A percentile compares a stretch with the other conserved stretches of the same genome.
Conservation (phyloP, 2,888 invertebrate genomes). For the Morpho helenor region DNA sequence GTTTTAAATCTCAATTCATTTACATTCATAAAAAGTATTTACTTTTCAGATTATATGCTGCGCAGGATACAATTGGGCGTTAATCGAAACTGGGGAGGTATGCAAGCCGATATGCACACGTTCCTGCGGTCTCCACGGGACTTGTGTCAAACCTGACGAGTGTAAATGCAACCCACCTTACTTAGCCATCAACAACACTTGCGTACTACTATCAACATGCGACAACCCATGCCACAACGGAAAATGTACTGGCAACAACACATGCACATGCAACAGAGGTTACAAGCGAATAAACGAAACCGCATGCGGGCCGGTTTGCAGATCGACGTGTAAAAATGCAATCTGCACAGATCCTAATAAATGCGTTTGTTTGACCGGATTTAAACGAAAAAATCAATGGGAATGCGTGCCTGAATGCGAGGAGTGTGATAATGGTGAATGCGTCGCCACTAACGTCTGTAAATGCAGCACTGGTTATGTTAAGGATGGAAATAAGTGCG, state of each 20-base stretch:
- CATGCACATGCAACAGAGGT: constrained; percentile 47
- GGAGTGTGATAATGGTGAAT: constrained; percentile 39
- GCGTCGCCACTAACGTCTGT: constrained; percentile 52
- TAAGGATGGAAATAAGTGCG: constrained; percentile 21
- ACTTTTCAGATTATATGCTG: constrained; percentile 3
- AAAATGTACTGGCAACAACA: constrained; percentile 39
- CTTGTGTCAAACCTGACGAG: constrained; percentile 40
- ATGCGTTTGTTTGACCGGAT: constrained; percentile 58
- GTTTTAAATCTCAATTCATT: background rate
- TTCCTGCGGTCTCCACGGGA: constrained; percentile 43
- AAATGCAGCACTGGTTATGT: constrained; percentile 34
- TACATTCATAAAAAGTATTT: background rate
- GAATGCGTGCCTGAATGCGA: constrained; percentile 25
- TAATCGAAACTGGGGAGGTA: background rate
- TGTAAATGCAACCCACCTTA: constrained; percentile 47
- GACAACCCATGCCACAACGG: constrained; percentile 54
- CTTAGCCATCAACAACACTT: constrained; percentile 24
- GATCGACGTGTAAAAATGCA: constrained; percentile 44
- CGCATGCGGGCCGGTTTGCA: constrained; percentile 32
- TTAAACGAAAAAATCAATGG: constrained; percentile 32
- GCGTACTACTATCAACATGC: constrained; percentile 45
- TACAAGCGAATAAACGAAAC: constrained; percentile 27
- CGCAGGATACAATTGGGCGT: background rate
- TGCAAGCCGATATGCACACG: constrained; percentile 35
- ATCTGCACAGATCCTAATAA: constrained; percentile 50